Base-by-base conservation (phyloP, 2,888 invertebrate genomes). In the Coelinius sp. region DNA sequence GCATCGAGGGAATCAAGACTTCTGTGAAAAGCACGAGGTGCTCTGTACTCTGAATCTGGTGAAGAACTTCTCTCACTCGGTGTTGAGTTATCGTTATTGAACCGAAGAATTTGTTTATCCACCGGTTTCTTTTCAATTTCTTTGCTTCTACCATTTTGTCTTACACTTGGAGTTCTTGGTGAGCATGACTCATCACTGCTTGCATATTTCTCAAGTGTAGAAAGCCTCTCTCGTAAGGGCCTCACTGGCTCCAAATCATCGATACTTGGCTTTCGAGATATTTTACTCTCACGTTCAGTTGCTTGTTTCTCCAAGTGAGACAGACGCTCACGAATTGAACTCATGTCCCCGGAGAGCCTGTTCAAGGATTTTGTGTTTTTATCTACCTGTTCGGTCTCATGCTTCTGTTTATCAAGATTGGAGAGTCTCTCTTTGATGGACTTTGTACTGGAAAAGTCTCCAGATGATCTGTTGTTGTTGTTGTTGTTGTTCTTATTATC, bases 401-500 rank as follows among this genome's bases (percentile, higher is more conserved):
- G 27, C 17, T 90, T 91, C 75, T 91, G 92, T 84, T 91, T 92
- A 83, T 93, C 93, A 83, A 94, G 89, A 82, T 90, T 91, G 80
- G 92, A 92, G 72, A 94, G 87, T 80, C 94, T 90, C 84, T 94
- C 93, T 84, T 93, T 94, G 73, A 94, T 93, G 68, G 93, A 92
- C 86, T 91, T 92, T 76, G 92, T 90, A 78, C 91, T 92, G 24
- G 89, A 88, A 76, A 93, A 91, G 81, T 93, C 92, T 85, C 92
- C 90, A 80, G 91, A 91, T 75, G 91, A 88, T 82, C 90, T 46
- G 74, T 67, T 68, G 69, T 72, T 73, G 68, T 41, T 75, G n/a
- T n/a, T n/a, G n/a, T n/a, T n/a, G 67, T 73, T 80, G 24, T 74
- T 70, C 59, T 71, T 76, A 7, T 79, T 80, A 10, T 73, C 70